A percentile compares a stretch with the other conserved stretches of the same genome.
phyloP scores from a whole-genome alignment of 2,888 invertebrate species.

The Brassicogethes aeneus region DNA sequence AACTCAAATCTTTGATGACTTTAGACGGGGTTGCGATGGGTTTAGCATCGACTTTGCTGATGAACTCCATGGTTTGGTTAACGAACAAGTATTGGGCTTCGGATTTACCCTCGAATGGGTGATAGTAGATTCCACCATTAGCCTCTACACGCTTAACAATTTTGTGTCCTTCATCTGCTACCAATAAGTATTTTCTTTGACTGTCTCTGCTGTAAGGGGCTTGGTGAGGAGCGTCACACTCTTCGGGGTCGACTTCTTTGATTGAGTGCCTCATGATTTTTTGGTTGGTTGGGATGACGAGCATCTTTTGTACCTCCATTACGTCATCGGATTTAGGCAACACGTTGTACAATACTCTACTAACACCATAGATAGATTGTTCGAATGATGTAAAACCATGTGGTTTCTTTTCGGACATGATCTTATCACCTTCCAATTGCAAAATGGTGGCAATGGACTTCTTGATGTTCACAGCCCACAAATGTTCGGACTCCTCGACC shows the following conservation, averaged over 20 bases:
- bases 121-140: conserved; percentile 24
- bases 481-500: conserved; percentile 27
- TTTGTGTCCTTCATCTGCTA: conserved; percentile 16
- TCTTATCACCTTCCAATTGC: conserved; percentile 32
- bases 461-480: conserved; percentile 39
- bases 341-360: conserved; percentile 32
- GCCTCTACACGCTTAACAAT: conserved; percentile 22
- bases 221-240: conserved; percentile 29
- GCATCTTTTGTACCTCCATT: conserved; percentile 32
- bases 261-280: conserved; percentile 25
- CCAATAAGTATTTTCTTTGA: conserved; percentile 22
- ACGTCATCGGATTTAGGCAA: conserved; percentile 19
- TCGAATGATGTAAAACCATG: conserved; percentile 31
- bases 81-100: conserved; percentile 36
- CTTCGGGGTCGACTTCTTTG: conserved; percentile 22
- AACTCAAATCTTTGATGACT: conserved; percentile 24
- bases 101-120: conserved; percentile 23
- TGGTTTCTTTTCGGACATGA: conserved; percentile 21
- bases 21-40: conserved; percentile 7
- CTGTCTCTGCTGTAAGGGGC: conserved; percentile 24
- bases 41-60: conserved; percentile 4
- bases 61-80: conserved; percentile 34
- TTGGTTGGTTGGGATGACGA: conserved; percentile 26
- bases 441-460: conserved; percentile 38
- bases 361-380: conserved; percentile 36